Base-by-base conservation (phyloP, 23 tunicate species). In the Phallusia fumigata region DNA sequence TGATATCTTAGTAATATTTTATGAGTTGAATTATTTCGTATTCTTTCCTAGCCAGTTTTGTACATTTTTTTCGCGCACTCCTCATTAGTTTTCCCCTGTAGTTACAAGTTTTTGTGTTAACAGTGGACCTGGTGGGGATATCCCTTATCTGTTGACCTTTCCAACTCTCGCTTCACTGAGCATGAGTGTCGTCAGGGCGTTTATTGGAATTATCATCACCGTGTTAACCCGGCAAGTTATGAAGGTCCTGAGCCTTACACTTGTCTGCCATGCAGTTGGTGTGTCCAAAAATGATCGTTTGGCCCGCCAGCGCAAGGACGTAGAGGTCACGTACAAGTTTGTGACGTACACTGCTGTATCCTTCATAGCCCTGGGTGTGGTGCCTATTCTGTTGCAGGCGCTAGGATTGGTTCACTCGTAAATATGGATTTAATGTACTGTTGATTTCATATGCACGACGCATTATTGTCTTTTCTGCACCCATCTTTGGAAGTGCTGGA, bases 251-350 rank as follows among this genome's bases (percentile, higher is more conserved):
- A 84, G 86, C 53, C 81, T 92, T 13, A 69, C 65, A 19, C 30
- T 87, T 76, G 77, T 86, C 12, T 82, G 91, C 36, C 73, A 36
- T 15, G 86, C 84, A 19, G 90, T 80, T 0, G 93, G 99, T 1
- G 95, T 87, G 30, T 51, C 90, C 51, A 83, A 83, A 53, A 64
- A 90, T 40, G 95, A 95, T 34, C 81, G 81, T 24, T n/a, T 49
- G 18, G 58, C 91, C 12, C 76, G 85, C 34, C 86, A 74, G 47
- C 82, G 90, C 8, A 95, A 89, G 33, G 97, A 92, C 30, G 82
- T 95, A 0, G 99, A 95, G 81, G 90, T 95, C n/a, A 87, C 90
- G 15, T 92, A 91, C 86, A 87, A 95, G 87, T 95, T 91, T 81
- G 74, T 87, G 72, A 88, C 93, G 21, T 95, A 95, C 83, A 65